phyloP scores from a whole-genome alignment of 2,797 vertebrate genomes.

The Lerista edwardsae region DNA sequence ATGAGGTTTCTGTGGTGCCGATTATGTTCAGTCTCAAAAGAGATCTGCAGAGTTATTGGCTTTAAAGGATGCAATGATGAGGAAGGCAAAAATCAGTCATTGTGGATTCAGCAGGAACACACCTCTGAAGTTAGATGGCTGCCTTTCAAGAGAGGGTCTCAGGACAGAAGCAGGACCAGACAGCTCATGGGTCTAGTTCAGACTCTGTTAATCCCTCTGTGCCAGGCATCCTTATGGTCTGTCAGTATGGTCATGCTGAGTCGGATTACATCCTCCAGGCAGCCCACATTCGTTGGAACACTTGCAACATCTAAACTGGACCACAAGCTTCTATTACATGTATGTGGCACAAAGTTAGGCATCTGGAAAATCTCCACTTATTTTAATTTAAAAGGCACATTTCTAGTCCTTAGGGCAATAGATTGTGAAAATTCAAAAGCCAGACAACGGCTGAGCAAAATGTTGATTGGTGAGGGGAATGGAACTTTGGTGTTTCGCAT shows the following conservation, averaged over 20 bases:
- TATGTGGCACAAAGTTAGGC: neutral
- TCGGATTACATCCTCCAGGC: neutral
- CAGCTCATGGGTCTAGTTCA: neutral
- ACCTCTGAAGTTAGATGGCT: neutral
- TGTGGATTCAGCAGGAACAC: neutral
- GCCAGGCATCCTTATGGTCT: neutral
- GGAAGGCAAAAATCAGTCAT: neutral
- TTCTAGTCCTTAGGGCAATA: neutral
- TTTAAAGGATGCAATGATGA: neutral
- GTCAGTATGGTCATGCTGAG: neutral
- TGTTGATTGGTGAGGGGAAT: neutral
- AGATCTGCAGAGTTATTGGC: neutral
- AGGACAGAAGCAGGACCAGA: neutral
- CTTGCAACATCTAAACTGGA: neutral
- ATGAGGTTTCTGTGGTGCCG: conserved; percentile 15
- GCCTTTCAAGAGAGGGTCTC: neutral
- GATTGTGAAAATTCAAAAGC: neutral
- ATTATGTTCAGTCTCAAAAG: conserved; percentile 6
- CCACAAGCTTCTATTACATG: neutral
- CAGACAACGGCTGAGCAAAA: neutral
- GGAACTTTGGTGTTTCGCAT: neutral
- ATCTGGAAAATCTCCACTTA: neutral
- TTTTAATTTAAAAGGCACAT: neutral
- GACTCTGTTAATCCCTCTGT: neutral
- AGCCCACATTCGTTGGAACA: neutral